phyloP scores from a whole-genome alignment of 2,797 vertebrate genomes.

The Gadopsis bispinosus region DNA sequence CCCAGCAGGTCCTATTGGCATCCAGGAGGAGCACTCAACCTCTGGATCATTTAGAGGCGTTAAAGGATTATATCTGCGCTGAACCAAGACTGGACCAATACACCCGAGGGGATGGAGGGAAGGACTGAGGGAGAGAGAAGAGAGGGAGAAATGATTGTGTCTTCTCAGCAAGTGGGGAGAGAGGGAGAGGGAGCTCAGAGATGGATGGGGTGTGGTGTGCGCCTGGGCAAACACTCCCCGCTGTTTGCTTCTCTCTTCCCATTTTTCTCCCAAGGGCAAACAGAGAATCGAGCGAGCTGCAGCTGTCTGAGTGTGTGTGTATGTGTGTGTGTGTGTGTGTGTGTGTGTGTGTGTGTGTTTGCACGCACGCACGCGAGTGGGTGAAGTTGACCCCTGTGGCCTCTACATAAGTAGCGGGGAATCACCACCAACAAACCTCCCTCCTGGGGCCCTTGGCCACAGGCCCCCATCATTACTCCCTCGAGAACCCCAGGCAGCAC shows the following conservation, averaged over 20 bases:
- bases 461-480: constrained; percentile 79
- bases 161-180: constrained; percentile 50
- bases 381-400: constrained; percentile 73
- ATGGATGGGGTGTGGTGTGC: constrained; percentile 73
- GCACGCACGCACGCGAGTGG: constrained; percentile 21
- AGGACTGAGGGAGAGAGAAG: constrained; percentile 26
- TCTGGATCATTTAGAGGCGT: constrained; percentile 81
- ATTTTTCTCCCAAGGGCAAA: constrained; percentile 84
- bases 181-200: constrained; percentile 44
- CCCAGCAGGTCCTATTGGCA: constrained; percentile 70
- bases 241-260: constrained; percentile 76
- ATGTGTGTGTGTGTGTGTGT: constrained; percentile 28
- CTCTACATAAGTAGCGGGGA: constrained; percentile 79
- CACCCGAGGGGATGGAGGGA: constrained; percentile 53
- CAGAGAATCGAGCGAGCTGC: constrained; percentile 63
- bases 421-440: constrained; percentile 75
- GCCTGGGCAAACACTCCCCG: constrained; percentile 78
- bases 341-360: too few relatives aligned
- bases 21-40: constrained; percentile 75
- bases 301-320: constrained; percentile 61
- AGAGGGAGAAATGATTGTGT: constrained; percentile 71
- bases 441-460: constrained; percentile 73
- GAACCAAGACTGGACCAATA: constrained; percentile 74
- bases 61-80: constrained; percentile 80
- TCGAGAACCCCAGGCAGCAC: constrained; percentile 59